Evolutionary conservation across 2,797 vertebrate genomes (phyloP), one percentile per base, ranked within the genome.

Genomic region (Liasis olivaceus): DNA sequence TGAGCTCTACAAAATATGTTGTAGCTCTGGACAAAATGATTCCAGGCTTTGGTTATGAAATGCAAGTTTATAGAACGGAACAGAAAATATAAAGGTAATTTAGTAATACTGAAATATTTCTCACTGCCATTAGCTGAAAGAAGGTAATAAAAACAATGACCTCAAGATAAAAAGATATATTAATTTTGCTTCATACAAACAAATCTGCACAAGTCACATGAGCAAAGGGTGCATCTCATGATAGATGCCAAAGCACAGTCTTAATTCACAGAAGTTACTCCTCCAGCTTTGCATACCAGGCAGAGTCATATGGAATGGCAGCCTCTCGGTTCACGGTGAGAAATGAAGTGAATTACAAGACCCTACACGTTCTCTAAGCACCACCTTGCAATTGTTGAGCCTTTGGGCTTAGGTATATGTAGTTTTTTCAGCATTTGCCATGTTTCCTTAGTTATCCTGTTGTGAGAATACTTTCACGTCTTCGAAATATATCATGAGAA

Each of bases 1-100:
- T 88, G 95, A 93, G 92, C 85, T 91, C 93, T 93, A 91, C 93
- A 66, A 94, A 93, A 90, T n/a, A 87, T 0, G 1, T 22, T 91
- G 72, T 59, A 81, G 93, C 90, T 63, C 92, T 62, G 90, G 85
- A 5, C 24, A 2, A 72, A 94, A 94, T 92, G 93, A 91, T 91
- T 93, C 93, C 91, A 72, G 87, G 69, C 93, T 4, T 0, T 90
- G 87, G 90, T 64, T 91, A 89, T 0, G 0, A 93, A 62, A 62
- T 89, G 69, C 92, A 91, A 92, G 72, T 89, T 95, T 89, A 89
- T 91, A 88, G 36, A 31, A 0, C 86, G 89, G 90, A 72, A 81
- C 77, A 47, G 42, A 81, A 24, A 24, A 64, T n/a, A 91, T 85
- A 92, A 95, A 94, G 88, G 85, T 36, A 90, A 95, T 28, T 94